Base-by-base conservation (phyloP, 2,888 invertebrate genomes). In the Drosophila nigricruria region DNA sequence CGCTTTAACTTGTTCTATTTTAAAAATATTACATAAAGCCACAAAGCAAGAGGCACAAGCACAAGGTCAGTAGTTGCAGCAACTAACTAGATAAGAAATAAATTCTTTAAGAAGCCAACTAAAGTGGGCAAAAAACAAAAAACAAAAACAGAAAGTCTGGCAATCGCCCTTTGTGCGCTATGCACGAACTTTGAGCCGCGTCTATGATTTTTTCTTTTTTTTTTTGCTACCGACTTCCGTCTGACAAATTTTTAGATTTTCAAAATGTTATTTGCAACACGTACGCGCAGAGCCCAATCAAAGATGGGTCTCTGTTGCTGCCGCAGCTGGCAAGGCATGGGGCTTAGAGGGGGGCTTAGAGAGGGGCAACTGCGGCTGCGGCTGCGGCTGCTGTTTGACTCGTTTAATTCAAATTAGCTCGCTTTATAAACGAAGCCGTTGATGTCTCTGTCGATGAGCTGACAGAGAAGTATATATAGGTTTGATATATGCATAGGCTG, bases 211-310 rank as follows among this genome's bases (percentile, higher is more conserved):
- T 38, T 20, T 50, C 43, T n/a, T 25, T 32, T 23, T 36, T n/a
- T 49, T 42, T 16, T 18, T 32, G 42, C 12, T 32, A 23, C 61
- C 64, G 61, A 75, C 72, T 81, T 85, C 86, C 81, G 81, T 61
- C 60, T 61, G 53, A 65, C 64, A 67, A 81, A 80, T 67, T 57
- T 77, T 66, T 73, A 70, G 76, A 76, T 83, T 75, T 82, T 27
- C 25, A 65, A 73, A 76, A 70, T 61, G 60, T 59, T 36, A 75
- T 86, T 75, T 77, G 78, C 83, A 81, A 86, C 81, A 82, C 86
- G 82, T 82, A 82, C 74, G 62, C 74, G 50, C 40, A 27, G 30
- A 25, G 50, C 42, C 53, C 30, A 64, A 47, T 65, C 63, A 49
- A 25, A 32, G 32, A 27, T 25, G 36, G 23, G 18, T 16, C 40